Percentiles rank a stretch among this genome's conserved stretches.
Evolutionary conservation across 1,140 invertebrate species (phyloP).

Genomic region (Aphelinus certus): DNA sequence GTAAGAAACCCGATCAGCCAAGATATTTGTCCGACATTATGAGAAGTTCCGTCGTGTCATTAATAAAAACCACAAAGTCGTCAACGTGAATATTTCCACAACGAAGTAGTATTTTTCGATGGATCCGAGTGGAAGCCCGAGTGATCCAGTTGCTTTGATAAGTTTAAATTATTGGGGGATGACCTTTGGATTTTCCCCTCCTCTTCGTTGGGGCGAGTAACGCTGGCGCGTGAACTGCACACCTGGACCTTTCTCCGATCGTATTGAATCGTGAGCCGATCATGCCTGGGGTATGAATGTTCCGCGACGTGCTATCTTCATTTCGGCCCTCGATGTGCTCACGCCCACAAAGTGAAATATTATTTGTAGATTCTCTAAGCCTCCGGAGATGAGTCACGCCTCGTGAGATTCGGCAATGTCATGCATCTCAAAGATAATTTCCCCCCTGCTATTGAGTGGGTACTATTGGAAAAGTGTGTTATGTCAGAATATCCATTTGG

Average conservation of each 20-base stretch:
- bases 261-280: slow-evolving; percentile 9
- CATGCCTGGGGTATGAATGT: background rate
- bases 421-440: no score
- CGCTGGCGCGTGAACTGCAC: slow-evolving; percentile 8
- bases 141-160: background rate
- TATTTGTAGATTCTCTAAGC: slow-evolving; percentile 3
- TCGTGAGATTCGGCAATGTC: background rate
- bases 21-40: slow-evolving; percentile 43
- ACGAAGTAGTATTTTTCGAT: background rate
- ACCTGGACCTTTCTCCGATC: slow-evolving; percentile 12
- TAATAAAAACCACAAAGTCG: slow-evolving; percentile 61
- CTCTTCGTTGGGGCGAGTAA: slow-evolving; percentile 9
- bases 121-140: background rate
- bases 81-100: slow-evolving; percentile 54
- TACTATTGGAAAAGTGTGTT: no score
- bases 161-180: slow-evolving; percentile 1
- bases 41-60: slow-evolving; percentile 44
- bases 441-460: no score
- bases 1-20: slow-evolving; percentile 28
- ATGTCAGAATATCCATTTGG: no score
- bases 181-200: slow-evolving; percentile 25
- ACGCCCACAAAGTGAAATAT: background rate
- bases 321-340: background rate
- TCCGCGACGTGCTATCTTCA: background rate
- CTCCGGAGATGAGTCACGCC: background rate